Evolutionary conservation across 2,888 invertebrate genomes (phyloP), one percentile per base, ranked within the genome.

Genomic region (Pycnomerus fuliginosus): DNA sequence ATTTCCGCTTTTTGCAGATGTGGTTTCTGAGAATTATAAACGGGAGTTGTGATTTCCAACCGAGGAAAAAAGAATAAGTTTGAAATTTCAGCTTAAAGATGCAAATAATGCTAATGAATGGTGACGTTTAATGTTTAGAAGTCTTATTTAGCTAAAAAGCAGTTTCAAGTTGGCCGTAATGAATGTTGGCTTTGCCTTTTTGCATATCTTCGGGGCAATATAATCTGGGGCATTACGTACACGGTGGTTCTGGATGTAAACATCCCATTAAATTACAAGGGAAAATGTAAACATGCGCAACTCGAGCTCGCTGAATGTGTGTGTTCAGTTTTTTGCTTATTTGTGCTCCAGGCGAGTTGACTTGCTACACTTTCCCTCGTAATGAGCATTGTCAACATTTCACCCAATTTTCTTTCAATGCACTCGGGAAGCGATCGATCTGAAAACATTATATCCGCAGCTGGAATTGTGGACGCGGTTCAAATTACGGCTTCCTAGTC

Each of bases 271-370:
- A 41, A 41, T 41, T 41, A 41, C 16, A 17, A 28, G 31, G 41
- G 33, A 27, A 41, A 41, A 41, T 34, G 41, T 41, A 41, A 33
- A 41, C 41, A 41, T 10, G n/a, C 33, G 10, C 41, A 41, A 41
- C 33, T 33, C 33, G 34, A 32, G 34, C 41, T 33, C 16, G 32
- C 14, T 20, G 22, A 7, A 7, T 17, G 16, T 39, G 39, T 39
- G 25, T 39, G 31, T 39, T 39, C 32, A 39, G 39, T 31, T 39
- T 39, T 39, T 39, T 39, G 39, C 25, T 39, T 32, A 39, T 39
- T 37, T 39, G 32, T 39, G 24, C 24, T 17, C 12, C 16, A 39
- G 13, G 22, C 31, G 10, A 30, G 28, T 17, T 15, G n/a, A n/a
- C n/a, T n/a, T n/a, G n/a, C n/a, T n/a, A n/a, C n/a, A n/a, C n/a